phyloP scores from a whole-genome alignment of 2,113 vertebrate species.

The Eudorcas thomsonii region DNA sequence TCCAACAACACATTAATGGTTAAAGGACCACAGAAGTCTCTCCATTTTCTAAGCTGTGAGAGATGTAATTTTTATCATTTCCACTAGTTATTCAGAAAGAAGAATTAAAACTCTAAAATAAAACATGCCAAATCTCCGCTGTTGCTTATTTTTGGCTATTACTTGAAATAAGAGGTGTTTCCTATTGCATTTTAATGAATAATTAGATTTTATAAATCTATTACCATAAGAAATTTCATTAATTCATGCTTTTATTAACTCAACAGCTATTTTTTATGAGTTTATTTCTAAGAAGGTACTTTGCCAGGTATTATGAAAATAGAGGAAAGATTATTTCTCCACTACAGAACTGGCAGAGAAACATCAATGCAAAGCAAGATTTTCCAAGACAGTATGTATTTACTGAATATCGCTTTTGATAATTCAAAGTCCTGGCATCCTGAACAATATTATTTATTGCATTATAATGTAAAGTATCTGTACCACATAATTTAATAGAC shows the following conservation, averaged over 20 bases:
- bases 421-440: background rate
- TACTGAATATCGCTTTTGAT: background rate
- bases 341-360: background rate
- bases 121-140: background rate
- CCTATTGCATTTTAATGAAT: background rate
- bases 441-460: background rate
- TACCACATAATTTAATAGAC: background rate
- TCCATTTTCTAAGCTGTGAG: background rate
- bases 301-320: background rate
- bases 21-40: background rate
- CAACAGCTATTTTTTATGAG: background rate
- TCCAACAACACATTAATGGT: background rate
- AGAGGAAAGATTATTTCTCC: background rate
- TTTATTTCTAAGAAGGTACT: background rate
- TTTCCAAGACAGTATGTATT: background rate
- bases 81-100: background rate
- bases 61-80: background rate
- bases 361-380: background rate
- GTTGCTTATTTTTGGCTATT: background rate
- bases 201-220: background rate
- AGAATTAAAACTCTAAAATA: slow-evolving; percentile 39
- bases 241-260: slow-evolving; percentile 1
- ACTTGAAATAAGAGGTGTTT: slow-evolving; percentile 12
- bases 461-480: background rate
- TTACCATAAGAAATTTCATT: background rate